A percentile compares a stretch with the other conserved stretches of the same genome.
These are phyloP conservation scores for Drosophila punjabiensis DNA, from an alignment of 1,140 invertebrate species.

Conservation along the genomic window DNA sequence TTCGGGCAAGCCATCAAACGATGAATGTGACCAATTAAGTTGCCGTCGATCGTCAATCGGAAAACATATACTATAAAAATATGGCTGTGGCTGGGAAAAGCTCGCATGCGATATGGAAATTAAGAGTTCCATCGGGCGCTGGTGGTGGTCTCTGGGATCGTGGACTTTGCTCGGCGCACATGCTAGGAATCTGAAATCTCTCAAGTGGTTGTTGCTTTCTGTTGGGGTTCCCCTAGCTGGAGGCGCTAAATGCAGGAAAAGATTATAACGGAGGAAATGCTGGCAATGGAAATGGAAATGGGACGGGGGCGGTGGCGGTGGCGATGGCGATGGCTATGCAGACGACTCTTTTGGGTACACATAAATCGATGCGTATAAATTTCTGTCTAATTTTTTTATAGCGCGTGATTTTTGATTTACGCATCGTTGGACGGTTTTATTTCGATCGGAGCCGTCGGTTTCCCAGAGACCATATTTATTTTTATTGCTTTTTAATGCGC, in stretches of 20 bases:
- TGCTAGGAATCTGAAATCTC: constrained; percentile 56
- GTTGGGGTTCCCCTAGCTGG: constrained; percentile 30
- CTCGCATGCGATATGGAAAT: constrained; percentile 52
- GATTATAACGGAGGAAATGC: constrained; percentile 55
- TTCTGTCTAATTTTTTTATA: constrained; percentile 67
- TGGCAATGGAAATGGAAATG: constrained; percentile 29
- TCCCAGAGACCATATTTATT: constrained; percentile 78
- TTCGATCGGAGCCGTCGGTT: constrained; percentile 66
- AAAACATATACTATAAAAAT: constrained; percentile 8
- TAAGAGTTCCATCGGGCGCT: constrained; percentile 6
- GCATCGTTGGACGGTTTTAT: constrained; percentile 76
- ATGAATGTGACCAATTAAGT: constrained; percentile 29
- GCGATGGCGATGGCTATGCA: neutral
- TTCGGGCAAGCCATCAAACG: neutral
- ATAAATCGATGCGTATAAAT: constrained; percentile 69
- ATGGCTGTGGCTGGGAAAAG: neutral
- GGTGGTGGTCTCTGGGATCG: constrained; percentile 6
- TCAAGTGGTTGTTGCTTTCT: constrained; percentile 57
- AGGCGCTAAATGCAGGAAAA: constrained; percentile 80
- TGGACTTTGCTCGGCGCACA: constrained; percentile 30
- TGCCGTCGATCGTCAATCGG: constrained; percentile 36
- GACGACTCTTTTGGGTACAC: constrained; percentile 43
- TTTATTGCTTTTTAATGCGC: constrained; percentile 84
- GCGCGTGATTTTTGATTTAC: constrained; percentile 82
- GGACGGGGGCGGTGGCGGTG: constrained; percentile 14